phyloP scores from a whole-genome alignment of 1,140 invertebrate genomes.

The Sinonovacula constricta region DNA sequence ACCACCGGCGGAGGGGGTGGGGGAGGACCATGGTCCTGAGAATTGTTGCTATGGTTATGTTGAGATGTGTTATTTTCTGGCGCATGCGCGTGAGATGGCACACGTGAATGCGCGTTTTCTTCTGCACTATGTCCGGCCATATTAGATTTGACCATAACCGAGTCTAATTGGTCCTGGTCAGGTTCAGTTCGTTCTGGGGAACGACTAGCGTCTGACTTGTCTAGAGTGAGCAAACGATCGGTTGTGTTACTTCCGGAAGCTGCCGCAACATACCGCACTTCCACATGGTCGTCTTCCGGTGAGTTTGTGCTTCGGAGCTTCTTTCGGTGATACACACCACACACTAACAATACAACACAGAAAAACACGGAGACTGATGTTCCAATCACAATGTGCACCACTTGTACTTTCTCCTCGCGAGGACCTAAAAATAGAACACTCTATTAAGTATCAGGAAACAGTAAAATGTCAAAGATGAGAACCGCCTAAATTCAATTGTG shows the following conservation, averaged over 20 bases:
- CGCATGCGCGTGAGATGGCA: background rate
- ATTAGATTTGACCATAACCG: background rate
- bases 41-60: constrained; percentile 24
- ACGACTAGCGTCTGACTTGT: constrained; percentile 47
- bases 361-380: constrained; percentile 72
- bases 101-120: background rate
- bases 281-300: constrained; percentile 68
- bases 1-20: background rate
- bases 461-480: too few species aligned
- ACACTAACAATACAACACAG: constrained; percentile 69
- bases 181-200: constrained; percentile 24
- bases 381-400: constrained; percentile 71
- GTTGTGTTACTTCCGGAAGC: constrained; percentile 70
- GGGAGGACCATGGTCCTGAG: constrained; percentile 32
- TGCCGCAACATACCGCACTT: constrained; percentile 70
- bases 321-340: constrained; percentile 69
- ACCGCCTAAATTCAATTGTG: too few species aligned
- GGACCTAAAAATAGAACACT: constrained; percentile 60
- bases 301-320: constrained; percentile 63
- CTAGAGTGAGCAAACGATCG: constrained; percentile 67
- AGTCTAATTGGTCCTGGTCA: constrained; percentile 17
- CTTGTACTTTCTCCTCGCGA: constrained; percentile 58
- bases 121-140: background rate
- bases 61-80: constrained; percentile 7
- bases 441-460: too few species aligned